A percentile compares a stretch with the other conserved stretches of the same genome.
Conservation (phyloP, 37 sponge, comb jelly and placozoan genomes). For the Bolinopsis microptera region DNA sequence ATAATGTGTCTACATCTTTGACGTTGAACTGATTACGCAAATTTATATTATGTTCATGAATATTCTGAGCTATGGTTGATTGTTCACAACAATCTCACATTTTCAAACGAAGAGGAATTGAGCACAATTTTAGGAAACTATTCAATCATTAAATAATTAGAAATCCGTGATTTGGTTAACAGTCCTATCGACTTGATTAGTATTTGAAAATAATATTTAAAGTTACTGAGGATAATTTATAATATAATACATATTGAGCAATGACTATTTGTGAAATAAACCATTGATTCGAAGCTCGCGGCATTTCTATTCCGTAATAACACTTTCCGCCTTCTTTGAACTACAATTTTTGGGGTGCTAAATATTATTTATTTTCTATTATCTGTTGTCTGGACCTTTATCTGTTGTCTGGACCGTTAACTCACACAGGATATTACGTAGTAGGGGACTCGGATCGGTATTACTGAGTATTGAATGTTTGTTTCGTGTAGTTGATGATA, state of each 20-base stretch:
- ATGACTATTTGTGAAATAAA: conserved; percentile 59
- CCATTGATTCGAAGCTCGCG: conserved; percentile 4
- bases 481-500: not conserved
- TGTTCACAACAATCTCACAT: too few relatives aligned
- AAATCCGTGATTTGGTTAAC: not conserved
- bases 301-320: not conserved
- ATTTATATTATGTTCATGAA: not conserved
- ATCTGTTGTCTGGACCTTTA: not conserved
- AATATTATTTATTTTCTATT: conserved; percentile 53
- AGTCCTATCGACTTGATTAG: not conserved
- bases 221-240: conserved; percentile 28
- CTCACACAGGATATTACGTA: too few relatives aligned
- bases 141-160: not conserved
- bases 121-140: not conserved
- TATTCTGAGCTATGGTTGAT: not conserved
- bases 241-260: conserved; percentile 4
- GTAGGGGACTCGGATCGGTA: too few relatives aligned
- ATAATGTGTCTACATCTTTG: not conserved
- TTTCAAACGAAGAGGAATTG: not conserved
- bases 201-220: conserved; percentile 62
- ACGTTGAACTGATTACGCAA: not conserved
- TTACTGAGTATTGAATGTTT: not conserved
- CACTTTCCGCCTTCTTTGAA: conserved; percentile 24
- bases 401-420: conserved; percentile 4
- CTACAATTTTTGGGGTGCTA: conserved; percentile 17